phyloP scores from a whole-genome alignment of 2,888 invertebrate species.

The Carabus problematicus region DNA sequence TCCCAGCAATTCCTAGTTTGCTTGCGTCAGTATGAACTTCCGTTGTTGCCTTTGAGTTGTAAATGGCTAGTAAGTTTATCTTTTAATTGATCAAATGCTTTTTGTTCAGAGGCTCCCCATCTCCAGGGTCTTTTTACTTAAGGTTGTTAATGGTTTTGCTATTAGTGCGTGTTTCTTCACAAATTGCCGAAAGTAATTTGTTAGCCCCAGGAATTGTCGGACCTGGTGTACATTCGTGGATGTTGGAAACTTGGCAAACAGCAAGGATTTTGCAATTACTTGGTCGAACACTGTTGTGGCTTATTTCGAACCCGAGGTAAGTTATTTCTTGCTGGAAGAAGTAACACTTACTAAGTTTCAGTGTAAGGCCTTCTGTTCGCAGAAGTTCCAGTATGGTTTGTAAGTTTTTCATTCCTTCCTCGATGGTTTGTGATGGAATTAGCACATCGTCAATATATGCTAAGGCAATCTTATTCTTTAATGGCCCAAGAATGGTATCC shows the following conservation, averaged over 20 bases:
- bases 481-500: too few relatives aligned
- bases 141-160: constrained; percentile 1
- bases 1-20: constrained; percentile 47
- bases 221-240: constrained; percentile 48
- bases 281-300: constrained; percentile 43
- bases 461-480: too few relatives aligned
- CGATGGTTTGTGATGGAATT: constrained; percentile 44
- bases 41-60: not conserved
- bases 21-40: constrained; percentile 47
- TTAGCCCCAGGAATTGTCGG: constrained; percentile 50
- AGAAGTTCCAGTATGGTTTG: constrained; percentile 36
- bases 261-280: too few relatives aligned
- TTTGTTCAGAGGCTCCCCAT: not conserved
- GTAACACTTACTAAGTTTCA: constrained; percentile 47
- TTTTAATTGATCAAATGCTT: constrained; percentile 40
- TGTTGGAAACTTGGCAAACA: constrained; percentile 46
- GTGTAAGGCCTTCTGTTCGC: constrained; percentile 38
- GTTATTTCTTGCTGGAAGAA: constrained; percentile 46
- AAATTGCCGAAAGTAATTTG: constrained; percentile 21
- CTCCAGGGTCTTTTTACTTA: not conserved
- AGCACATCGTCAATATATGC: constrained; percentile 52
- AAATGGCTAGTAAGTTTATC: constrained; percentile 3
- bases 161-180: constrained; percentile 19
- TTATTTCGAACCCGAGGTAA: constrained; percentile 49
- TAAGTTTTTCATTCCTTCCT: constrained; percentile 40